Percentiles rank a stretch among this genome's conserved stretches.
Evolutionary conservation across 2,113 vertebrate species (phyloP).

Genomic region (Aphyosemion australe): DNA sequence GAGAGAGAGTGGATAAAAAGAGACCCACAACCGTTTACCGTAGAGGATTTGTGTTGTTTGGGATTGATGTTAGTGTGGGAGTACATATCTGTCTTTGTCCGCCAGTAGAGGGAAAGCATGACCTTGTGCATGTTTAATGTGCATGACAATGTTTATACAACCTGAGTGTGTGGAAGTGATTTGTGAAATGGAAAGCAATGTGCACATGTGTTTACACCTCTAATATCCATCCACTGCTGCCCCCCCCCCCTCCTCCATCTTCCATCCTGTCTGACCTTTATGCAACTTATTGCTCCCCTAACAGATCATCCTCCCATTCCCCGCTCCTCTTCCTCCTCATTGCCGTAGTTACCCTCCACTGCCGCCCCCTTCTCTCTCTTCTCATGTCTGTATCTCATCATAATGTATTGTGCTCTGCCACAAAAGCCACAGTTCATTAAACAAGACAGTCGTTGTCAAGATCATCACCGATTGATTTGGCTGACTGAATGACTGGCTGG

Average conservation of each 20-base stretch:
- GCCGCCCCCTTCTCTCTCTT: slow-evolving; percentile 64
- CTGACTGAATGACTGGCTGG: slow-evolving; percentile 60
- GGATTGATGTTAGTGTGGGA: slow-evolving; percentile 50
- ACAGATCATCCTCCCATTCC: slow-evolving; percentile 4
- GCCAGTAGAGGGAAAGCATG: slow-evolving; percentile 81
- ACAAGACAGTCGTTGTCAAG: slow-evolving; percentile 62
- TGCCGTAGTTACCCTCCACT: slow-evolving; percentile 22
- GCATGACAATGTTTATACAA: slow-evolving; percentile 85
- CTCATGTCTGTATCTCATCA: slow-evolving; percentile 86
- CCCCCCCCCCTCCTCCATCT: slow-evolving; percentile 69
- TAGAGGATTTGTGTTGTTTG: slow-evolving; percentile 22
- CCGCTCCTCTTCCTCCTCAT: slow-evolving; percentile 17
- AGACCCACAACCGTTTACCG: slow-evolving; percentile 26
- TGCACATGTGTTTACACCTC: slow-evolving; percentile 45
- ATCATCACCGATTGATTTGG: slow-evolving; percentile 69
- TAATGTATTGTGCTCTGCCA: slow-evolving; percentile 86
- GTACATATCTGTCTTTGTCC: slow-evolving; percentile 37
- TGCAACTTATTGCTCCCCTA: slow-evolving; percentile 66
- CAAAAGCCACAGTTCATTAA: slow-evolving; percentile 83
- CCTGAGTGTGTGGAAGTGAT: slow-evolving; percentile 33
- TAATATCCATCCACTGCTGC: slow-evolving; percentile 37
- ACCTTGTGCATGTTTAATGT: slow-evolving; percentile 86
- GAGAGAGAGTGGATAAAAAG: slow-evolving; percentile 34
- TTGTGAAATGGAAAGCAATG: slow-evolving; percentile 35
- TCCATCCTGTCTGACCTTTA: slow-evolving; percentile 28